These are phyloP conservation scores for Eucera pruinosa DNA, from an alignment of 2,888 invertebrate species.

Conservation along the genomic window DNA sequence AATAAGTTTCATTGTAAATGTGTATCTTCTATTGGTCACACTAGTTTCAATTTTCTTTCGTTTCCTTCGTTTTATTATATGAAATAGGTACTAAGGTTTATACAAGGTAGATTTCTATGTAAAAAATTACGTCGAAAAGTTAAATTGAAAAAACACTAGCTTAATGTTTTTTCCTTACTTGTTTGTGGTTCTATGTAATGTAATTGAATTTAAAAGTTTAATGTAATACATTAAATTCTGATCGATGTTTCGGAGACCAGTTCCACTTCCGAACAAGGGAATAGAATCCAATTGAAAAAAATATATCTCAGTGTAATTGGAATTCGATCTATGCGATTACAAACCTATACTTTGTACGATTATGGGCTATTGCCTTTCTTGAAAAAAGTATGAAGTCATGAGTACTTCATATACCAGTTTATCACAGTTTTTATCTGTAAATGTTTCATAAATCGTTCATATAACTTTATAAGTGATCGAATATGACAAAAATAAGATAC, in stretches of 20 bases:
- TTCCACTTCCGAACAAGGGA: background rate
- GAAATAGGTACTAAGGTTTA: background rate
- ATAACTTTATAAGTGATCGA: no score
- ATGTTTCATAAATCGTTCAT: background rate
- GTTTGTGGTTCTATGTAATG: background rate
- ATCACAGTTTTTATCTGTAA: background rate
- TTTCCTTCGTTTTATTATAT: background rate
- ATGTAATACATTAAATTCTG: conserved; percentile 24
- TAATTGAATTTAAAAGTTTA: conserved; percentile 34
- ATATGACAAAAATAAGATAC: no score
- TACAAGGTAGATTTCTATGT: background rate
- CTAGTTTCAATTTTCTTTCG: no score
- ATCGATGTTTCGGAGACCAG: conserved; percentile 22
- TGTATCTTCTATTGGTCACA: no score
- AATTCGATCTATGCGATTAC: conserved; percentile 17
- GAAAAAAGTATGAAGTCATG: background rate
- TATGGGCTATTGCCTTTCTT: background rate
- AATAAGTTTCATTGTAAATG: no score
- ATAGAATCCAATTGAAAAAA: conserved; percentile 21
- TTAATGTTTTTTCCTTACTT: background rate
- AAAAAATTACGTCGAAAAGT: background rate
- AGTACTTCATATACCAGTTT: background rate
- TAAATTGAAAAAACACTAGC: background rate
- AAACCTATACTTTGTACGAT: background rate
- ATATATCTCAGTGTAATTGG: background rate